Evolutionary conservation across 2,797 vertebrate genomes (phyloP), one percentile per base, ranked within the genome.

Genomic region (Rhyacichthys aspro): DNA sequence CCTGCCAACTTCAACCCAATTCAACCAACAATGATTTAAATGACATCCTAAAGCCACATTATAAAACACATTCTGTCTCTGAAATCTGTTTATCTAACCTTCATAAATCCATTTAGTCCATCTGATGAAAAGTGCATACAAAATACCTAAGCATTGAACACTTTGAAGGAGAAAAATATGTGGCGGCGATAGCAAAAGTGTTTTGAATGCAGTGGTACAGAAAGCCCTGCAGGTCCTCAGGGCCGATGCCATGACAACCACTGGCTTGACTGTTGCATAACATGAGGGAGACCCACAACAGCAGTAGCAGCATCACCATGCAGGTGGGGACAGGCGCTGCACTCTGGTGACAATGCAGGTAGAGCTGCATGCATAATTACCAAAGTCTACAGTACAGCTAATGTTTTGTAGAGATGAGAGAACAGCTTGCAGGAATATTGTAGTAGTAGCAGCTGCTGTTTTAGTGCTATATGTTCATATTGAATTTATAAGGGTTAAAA

Each of bases 231-330:
- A 14, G 75, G 50, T 63, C 76, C 61, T 79, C 50, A 64, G 77
- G 74, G 66, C 43, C 54, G 72, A 77, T 75, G 56, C 70, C 78
- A 83, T 80, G 72, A 86, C 81, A 77, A 79, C 67, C 32, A 63
- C 63, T 36, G 67, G 67, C 59, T 74, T 70, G 23, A 59, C 28
- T 3, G 8, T 47, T 71, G 65, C 70, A 55, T 65, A 67, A 66
- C 65, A 63, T 54, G 47, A 55, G 7, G 7, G 66, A 66, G 47
- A 43, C 59, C 67, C 44, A 65, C 50, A 46, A 68, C 67, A 55
- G 54, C 47, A 68, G 19, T 23, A 32, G 45, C 45, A 14, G 47
- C 32, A 33, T n/a, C n/a, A n/a, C n/a, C 32, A 36, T 17, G 7
- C 73, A 58, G 67, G 56, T 54, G 17, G 28, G 67, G 9, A 18